Base-by-base conservation (phyloP, 1,140 invertebrate genomes). In the Euwallacea fornicatus region DNA sequence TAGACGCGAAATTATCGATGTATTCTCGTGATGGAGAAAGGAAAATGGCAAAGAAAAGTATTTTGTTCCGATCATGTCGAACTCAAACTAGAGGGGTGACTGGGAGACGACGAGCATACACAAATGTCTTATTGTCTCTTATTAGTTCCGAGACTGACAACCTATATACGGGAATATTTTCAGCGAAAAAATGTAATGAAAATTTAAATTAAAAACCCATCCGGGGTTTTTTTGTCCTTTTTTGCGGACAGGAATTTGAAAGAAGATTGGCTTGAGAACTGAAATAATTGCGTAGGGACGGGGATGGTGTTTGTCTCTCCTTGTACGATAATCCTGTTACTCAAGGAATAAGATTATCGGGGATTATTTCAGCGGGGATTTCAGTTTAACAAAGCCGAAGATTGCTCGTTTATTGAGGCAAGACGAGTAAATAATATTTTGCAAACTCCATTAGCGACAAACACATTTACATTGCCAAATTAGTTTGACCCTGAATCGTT, bases 201-300 rank as follows among this genome's bases (percentile, higher is more conserved):
- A 65, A 65, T 68, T 68, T 68, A 68, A 68, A 68, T 68, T 59
- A 60, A 69, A 62, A 69, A 54, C 16, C 59, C n/a, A 58, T 56
- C 42, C 13, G 43, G 0, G 13, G n/a, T 15, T 59, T 47, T 68
- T 69, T 61, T 41, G 9, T 61, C 16, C 58, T 42, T 62, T 33
- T 33, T 69, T 53, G 50, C 58, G 16, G 44, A 69, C 61, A 41
- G 59, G 47, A 69, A 69, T 59, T 60, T 55, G 67, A 8, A 44
- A 62, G 59, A 55, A 69, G 46, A 69, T 69, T 69, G 67, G 42
- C 50, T 44, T 53, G 67, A 58, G 67, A 69, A 62, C 58, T 55
- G 42, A 61, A 69, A 69, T 69, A 63, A 69, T 69, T 69, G 67
- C 67, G 13, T 69, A 13, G 67, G 67, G 67, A 62, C 47, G 21